These are phyloP conservation scores for Ahaetulla prasina DNA, from an alignment of 2,113 vertebrate genomes.

Conservation along the genomic window DNA sequence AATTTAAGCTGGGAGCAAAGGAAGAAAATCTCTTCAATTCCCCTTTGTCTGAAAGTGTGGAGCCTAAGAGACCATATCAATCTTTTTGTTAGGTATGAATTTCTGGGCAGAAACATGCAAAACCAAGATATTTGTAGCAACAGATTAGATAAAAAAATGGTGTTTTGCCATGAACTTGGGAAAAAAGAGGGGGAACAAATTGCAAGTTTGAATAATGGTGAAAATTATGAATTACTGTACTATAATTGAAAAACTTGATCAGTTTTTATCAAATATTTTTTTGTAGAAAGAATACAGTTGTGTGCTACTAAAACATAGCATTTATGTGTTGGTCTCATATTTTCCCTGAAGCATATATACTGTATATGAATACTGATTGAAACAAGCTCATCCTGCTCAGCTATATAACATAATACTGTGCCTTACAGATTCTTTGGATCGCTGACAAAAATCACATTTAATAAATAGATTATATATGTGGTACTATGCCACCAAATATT, in stretches of 20 bases:
- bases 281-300: background rate
- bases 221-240: background rate
- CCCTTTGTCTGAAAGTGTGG: background rate
- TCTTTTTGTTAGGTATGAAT: background rate
- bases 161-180: background rate
- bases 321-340: background rate
- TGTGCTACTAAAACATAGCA: background rate
- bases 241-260: background rate
- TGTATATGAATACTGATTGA: background rate
- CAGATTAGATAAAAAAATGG: background rate
- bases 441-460: background rate
- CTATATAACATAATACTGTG: background rate
- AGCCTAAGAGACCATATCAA: background rate
- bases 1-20: background rate
- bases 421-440: background rate
- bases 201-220: background rate
- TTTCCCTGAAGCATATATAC: background rate
- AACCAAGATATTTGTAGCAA: background rate
- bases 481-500: background rate
- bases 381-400: background rate
- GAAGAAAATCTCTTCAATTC: background rate
- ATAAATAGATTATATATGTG: constrained; percentile 16
- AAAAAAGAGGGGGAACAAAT: background rate
- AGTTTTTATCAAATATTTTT: background rate
- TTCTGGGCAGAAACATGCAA: background rate